Percentiles rank a stretch among this genome's conserved stretches.
phyloP scores from a whole-genome alignment of 2,888 invertebrate genomes.

The Nomada fucata region DNA sequence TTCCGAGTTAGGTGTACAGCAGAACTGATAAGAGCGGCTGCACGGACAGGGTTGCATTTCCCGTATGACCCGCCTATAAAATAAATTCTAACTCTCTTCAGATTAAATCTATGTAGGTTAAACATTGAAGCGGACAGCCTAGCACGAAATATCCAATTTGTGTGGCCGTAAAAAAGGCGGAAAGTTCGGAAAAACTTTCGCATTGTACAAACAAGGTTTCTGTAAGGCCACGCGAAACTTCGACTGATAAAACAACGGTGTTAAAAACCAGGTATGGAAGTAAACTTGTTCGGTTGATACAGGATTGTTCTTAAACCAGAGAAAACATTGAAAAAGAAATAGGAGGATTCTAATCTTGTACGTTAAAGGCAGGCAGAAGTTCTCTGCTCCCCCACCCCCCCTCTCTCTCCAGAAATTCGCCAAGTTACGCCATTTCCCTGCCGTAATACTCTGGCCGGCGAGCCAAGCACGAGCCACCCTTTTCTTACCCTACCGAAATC shows the following conservation, averaged over 20 bases:
- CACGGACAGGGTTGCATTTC: neutral
- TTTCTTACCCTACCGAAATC: slow-evolving; percentile 19
- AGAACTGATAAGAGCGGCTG: neutral
- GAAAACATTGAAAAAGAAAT: slow-evolving; percentile 1
- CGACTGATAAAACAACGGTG: neutral
- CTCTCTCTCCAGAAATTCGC: slow-evolving; percentile 23
- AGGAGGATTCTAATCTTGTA: slow-evolving; percentile 26
- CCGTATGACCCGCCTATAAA: neutral
- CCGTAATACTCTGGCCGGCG: slow-evolving; percentile 25
- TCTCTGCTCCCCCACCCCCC: neutral
- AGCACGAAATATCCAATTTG: neutral
- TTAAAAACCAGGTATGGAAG: neutral
- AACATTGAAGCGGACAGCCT: neutral
- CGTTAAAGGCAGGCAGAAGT: slow-evolving; percentile 11
- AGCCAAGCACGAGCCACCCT: slow-evolving; percentile 12
- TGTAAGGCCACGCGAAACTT: neutral
- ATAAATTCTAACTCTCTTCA: neutral
- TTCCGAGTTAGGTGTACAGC: neutral
- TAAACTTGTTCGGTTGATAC: neutral
- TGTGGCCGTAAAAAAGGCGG: neutral
- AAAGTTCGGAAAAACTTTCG: neutral
- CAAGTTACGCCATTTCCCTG: slow-evolving; percentile 41
- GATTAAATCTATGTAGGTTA: neutral
- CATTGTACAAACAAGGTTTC: neutral
- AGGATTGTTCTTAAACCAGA: slow-evolving; percentile 10